These are phyloP conservation scores for Drosophila pallidifrons DNA, from an alignment of 1,140 invertebrate species.

Conservation along the genomic window DNA sequence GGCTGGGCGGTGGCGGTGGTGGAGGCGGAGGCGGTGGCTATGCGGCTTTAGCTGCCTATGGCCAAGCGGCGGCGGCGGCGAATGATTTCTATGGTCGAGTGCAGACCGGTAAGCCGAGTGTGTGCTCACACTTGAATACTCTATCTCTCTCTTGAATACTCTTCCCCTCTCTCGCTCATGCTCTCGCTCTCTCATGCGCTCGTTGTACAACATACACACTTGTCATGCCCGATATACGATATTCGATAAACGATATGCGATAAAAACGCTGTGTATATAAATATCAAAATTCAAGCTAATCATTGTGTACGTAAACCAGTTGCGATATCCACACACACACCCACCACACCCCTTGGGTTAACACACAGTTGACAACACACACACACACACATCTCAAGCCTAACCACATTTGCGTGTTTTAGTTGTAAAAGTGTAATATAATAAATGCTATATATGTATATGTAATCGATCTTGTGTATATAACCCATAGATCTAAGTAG, in stretches of 20 bases:
- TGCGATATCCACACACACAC: constrained; percentile 18
- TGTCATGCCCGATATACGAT: constrained; percentile 18
- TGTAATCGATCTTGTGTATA: constrained; percentile 44
- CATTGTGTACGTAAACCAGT: constrained; percentile 35
- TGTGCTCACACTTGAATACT: constrained; percentile 44
- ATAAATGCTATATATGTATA: constrained; percentile 13
- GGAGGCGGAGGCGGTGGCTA: constrained; percentile 40
- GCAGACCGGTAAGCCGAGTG: constrained; percentile 84
- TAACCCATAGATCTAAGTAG: constrained; percentile 26
- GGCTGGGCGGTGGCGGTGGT: constrained; percentile 63
- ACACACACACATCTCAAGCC: constrained; percentile 35
- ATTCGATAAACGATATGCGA: constrained; percentile 4
- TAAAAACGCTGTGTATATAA: constrained; percentile 7
- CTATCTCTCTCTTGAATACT: constrained; percentile 34
- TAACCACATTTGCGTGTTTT: constrained; percentile 45
- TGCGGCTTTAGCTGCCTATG: constrained; percentile 56
- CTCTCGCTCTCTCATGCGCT: constrained; percentile 34
- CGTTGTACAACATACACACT: constrained; percentile 25
- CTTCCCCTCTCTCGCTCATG: constrained; percentile 1
- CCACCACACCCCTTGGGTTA: constrained; percentile 13
- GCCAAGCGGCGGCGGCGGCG: constrained; percentile 50
- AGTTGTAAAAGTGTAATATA: constrained; percentile 13
- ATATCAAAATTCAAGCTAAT: constrained; percentile 18
- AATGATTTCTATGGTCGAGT: constrained; percentile 85
- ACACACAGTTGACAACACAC: constrained; percentile 12